These are phyloP conservation scores for Lycopodina hypogea DNA, from an alignment of 37 sponge, comb jelly and placozoan genomes.

Conservation along the genomic window DNA sequence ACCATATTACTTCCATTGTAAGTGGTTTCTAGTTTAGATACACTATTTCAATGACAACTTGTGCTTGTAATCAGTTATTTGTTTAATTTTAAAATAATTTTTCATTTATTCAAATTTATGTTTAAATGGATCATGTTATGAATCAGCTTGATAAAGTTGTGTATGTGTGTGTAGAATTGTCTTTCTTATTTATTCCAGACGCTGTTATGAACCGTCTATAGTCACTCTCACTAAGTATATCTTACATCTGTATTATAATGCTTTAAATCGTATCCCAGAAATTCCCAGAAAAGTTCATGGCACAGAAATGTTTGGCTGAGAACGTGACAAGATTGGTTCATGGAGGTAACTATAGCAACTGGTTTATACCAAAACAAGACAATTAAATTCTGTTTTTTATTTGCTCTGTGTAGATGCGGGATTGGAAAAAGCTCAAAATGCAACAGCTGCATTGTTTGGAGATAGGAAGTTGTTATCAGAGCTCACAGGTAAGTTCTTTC, in stretches of 20 bases:
- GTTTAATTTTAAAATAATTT: too few relatives aligned
- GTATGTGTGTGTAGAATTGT: too few relatives aligned
- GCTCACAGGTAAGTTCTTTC: constrained; percentile 28
- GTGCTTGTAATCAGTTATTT: not conserved
- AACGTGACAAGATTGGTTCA: constrained; percentile 73
- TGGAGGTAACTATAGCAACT: constrained; percentile 68
- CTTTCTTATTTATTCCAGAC: too few relatives aligned
- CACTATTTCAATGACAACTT: not conserved
- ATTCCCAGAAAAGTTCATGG: constrained; percentile 30
- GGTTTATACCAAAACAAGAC: not conserved
- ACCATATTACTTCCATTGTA: not conserved
- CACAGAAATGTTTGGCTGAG: constrained; percentile 74
- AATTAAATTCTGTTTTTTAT: not conserved
- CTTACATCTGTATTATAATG: not conserved
- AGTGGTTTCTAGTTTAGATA: too few relatives aligned
- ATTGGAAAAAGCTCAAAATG: constrained; percentile 43
- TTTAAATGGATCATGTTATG: too few relatives aligned
- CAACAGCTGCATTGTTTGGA: constrained; percentile 62
- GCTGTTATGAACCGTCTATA: too few relatives aligned
- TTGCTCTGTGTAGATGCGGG: constrained; percentile 40
- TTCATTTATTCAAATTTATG: too few relatives aligned
- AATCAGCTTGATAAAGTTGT: too few relatives aligned
- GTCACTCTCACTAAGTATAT: too few relatives aligned
- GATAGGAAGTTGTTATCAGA: constrained; percentile 25
- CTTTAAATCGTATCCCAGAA: not conserved